phyloP scores from a whole-genome alignment of 1,140 invertebrate genomes.

The Cheumatopsyche charites region DNA sequence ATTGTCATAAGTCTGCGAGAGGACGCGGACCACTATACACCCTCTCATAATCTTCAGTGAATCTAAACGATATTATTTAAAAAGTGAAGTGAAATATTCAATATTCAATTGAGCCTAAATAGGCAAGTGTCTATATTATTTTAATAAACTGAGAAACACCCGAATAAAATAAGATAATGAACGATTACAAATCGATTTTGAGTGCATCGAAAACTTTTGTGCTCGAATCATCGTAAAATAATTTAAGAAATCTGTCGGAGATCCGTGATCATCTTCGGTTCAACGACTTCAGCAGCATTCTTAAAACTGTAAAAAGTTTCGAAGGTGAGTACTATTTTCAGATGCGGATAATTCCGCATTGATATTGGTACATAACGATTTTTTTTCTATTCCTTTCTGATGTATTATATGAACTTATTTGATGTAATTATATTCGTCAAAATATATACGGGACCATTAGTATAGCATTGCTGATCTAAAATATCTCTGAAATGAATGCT shows the following conservation, averaged over 20 bases:
- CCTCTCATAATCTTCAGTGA: neutral
- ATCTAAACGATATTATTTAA: neutral
- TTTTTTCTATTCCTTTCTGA: neutral
- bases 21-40: constrained; percentile 3
- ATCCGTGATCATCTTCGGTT: neutral
- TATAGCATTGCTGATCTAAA: neutral
- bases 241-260: neutral
- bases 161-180: too few species aligned
- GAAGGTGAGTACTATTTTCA: constrained; percentile 23
- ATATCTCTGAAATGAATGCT: neutral
- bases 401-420: neutral
- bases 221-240: neutral
- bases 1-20: constrained; percentile 35
- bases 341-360: neutral
- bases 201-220: constrained; percentile 3
- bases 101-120: too few species aligned
- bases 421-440: neutral
- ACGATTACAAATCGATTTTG: neutral
- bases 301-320: constrained; percentile 4
- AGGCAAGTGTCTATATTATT: too few species aligned
- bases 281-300: constrained; percentile 17
- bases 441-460: constrained; percentile 7
- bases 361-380: neutral
- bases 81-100: too few species aligned
- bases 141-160: too few species aligned